phyloP scores from a whole-genome alignment of 2,113 vertebrate genomes.

The Neomonachus schauinslandi region DNA sequence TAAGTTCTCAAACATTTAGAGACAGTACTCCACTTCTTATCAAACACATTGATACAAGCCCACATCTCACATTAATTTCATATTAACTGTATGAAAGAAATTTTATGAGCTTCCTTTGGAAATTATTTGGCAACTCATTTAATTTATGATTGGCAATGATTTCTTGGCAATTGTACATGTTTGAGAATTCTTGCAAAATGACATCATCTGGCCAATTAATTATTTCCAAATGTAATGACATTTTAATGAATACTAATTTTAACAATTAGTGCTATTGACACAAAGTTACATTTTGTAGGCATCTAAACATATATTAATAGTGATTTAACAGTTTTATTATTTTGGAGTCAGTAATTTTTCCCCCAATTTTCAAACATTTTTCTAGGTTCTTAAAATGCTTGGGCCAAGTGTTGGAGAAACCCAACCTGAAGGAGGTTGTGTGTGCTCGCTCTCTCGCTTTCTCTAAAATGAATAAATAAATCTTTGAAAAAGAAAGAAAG shows the following conservation, averaged over 20 bases:
- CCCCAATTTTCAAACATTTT: slow-evolving; percentile 21
- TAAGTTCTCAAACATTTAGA: not conserved
- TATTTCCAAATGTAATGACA: slow-evolving; percentile 62
- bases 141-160: slow-evolving; percentile 47
- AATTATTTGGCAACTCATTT: slow-evolving; percentile 60
- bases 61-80: not conserved
- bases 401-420: too few species aligned
- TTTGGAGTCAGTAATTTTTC: slow-evolving; percentile 25
- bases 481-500: not conserved
- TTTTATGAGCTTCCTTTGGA: slow-evolving; percentile 55
- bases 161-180: slow-evolving; percentile 58
- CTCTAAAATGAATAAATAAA: not conserved
- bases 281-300: slow-evolving; percentile 52
- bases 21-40: not conserved
- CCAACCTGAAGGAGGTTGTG: not conserved
- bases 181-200: slow-evolving; percentile 59
- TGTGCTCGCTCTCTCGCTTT: not conserved
- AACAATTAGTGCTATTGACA: slow-evolving; percentile 61
- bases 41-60: not conserved
- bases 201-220: slow-evolving; percentile 62
- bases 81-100: not conserved
- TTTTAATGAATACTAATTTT: slow-evolving; percentile 70
- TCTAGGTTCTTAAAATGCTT: not conserved
- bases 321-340: slow-evolving; percentile 50
- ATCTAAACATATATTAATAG: slow-evolving; percentile 64